Evolutionary conservation across 35 echinoderm and acorn worm genomes (phyloP), one percentile per base, ranked within the genome.

Genomic region (Ptychodera flava): DNA sequence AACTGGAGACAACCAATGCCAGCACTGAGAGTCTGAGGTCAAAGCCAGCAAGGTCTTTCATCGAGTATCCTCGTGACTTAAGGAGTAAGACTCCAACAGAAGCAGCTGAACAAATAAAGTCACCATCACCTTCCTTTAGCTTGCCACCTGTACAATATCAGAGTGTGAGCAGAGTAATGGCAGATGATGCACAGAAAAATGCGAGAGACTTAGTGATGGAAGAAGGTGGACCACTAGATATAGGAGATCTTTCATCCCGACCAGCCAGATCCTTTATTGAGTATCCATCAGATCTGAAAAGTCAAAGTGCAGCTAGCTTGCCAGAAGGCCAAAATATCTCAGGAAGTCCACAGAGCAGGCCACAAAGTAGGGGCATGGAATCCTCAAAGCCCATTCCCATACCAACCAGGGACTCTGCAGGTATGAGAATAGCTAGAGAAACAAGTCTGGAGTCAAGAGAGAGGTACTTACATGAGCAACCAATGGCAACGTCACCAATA

Each of bases 61-160:
- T 89, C 33, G 87, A 89, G 1, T 89, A 89, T 81, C 87, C 87
- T 1, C 82, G 87, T 83, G 87, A 89, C 80, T 64, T 89, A 30
- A 89, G 82, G 34, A 89, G 87, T 36, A 34, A 28, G 30, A 80
- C 34, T 82, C 35, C 79, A 30, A 32, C 87, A 12, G 45, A 64
- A 22, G 45, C 45, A 12, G 45, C 45, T 64, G 22, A 64, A 12
- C 45, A 64, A 64, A 64, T 22, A 64, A 64, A 64, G 45, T 64
- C 45, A 12, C 45, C 45, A 22, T 6, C 22, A 64, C 45, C 6
- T 22, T 64, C 22, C 22, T 22, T 12, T 12, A 22, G 45, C 6
- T 22, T 64, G 45, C 22, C 45, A 64, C 45, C 45, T 64, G 45
- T 6, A 12, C 45, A 64, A 64, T 22, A 6, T 64, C 45, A 64